Conservation (phyloP, 2,113 vertebrate species). For the Ardeotis arabs region DNA sequence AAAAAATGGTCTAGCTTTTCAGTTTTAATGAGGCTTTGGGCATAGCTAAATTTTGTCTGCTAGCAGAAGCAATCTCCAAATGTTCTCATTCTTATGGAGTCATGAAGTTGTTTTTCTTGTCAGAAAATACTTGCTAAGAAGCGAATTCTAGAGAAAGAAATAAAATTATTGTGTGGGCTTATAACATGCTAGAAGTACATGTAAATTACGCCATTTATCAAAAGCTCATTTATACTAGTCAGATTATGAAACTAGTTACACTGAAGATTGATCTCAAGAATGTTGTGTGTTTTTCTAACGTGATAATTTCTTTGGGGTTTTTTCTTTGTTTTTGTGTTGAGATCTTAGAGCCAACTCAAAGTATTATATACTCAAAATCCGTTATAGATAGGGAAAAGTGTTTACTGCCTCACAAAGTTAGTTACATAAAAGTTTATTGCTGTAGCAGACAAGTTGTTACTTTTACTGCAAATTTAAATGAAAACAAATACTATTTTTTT, state of each 20-base stretch:
- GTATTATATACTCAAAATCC: neutral
- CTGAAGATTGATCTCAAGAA: neutral
- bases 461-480: neutral
- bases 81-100: neutral
- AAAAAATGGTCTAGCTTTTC: neutral
- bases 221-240: conserved; percentile 17
- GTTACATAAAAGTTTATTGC: neutral
- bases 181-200: neutral
- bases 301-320: neutral
- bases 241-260: conserved; percentile 2
- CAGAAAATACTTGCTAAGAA: conserved; percentile 8
- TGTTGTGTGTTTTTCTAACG: neutral
- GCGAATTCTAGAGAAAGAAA: conserved; percentile 32
- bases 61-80: neutral
- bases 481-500: neutral
- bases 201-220: conserved; percentile 44
- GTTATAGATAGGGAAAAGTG: neutral
- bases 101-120: conserved; percentile 12
- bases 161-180: conserved; percentile 49
- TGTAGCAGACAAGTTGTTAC: neutral
- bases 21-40: neutral
- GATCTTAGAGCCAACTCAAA: neutral
- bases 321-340: neutral
- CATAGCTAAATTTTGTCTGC: neutral
- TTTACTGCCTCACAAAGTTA: neutral